Percentiles rank a stretch among this genome's conserved stretches.
Conservation (phyloP, 2,113 vertebrate genomes). For the Pygoscelis antarcticus region DNA sequence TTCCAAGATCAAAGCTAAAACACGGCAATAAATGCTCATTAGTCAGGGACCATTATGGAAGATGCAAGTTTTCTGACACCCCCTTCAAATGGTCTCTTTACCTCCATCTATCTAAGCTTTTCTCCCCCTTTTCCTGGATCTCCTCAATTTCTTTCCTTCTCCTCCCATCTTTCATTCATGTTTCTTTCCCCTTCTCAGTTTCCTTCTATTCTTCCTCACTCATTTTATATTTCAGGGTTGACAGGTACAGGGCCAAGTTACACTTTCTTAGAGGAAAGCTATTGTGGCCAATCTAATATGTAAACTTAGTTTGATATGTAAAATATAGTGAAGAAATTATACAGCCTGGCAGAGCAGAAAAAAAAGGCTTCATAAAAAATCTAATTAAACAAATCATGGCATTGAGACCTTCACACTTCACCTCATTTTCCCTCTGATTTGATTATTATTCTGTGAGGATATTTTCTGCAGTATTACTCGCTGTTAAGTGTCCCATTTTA, state of each 20-base stretch:
- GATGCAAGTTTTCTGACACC: neutral
- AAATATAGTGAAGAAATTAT: neutral
- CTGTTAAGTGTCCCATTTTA: conserved; percentile 36
- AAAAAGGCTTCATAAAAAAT: neutral
- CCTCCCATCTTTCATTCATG: neutral
- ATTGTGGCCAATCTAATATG: neutral
- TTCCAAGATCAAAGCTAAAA: neutral
- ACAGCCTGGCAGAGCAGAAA: neutral
- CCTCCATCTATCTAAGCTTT: neutral
- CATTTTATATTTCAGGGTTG: neutral
- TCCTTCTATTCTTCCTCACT: neutral
- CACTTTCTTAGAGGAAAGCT: neutral
- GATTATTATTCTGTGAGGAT: conserved; percentile 17
- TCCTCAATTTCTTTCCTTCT: neutral
- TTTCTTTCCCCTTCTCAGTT: neutral
- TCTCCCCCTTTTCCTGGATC: neutral
- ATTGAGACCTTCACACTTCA: conserved; percentile 7
- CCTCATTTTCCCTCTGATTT: conserved; percentile 41
- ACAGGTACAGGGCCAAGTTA: neutral
- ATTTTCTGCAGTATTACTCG: neutral
- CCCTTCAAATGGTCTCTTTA: neutral
- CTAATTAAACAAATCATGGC: neutral
- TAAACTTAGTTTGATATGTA: neutral
- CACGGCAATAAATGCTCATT: neutral
- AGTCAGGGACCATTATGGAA: neutral